Evolutionary conservation across 2,797 vertebrate genomes (phyloP), one percentile per base, ranked within the genome.

Genomic region (Eidolon dupreanum): DNA sequence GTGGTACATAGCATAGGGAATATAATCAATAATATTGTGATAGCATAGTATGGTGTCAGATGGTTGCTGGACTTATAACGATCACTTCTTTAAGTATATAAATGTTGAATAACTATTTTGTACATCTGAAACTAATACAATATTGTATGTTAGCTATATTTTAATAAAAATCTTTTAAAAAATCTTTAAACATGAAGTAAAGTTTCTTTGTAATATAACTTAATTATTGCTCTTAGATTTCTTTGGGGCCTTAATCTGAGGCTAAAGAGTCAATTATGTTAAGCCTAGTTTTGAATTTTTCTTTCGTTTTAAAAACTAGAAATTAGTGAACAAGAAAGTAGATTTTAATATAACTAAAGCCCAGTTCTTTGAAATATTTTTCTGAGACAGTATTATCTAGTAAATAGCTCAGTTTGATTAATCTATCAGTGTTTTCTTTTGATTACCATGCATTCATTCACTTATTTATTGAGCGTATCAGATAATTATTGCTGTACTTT

Each of bases 341-440:
- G 68, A 46, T 82, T 28, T 28, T n/a, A 53, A 41, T 87, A 20
- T 65, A 93, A 91, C 24, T 94, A 88, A 92, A 86, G 41, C 24
- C n/a, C 26, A 36, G 5, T 95, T 90, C 49, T 97, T 88, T 79
- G 41, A 93, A 87, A 68, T 83, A 51, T 75, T 97, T 96, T 93
- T 86, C 53, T 92, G 88, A 96, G 85, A 20, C 38, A 85, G 0
- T 90, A 63, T 94, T 92, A 90, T 55, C 20, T 88, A 82, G 28
- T 78, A 86, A 92, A 75, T 90, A 74, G 49, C 53, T 90, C 17
- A 88, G 2, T 89, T 95, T 97, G 38, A 49, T 90, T 68, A 92
- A 53, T 85, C 78, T 87, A 71, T 22, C n/a, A 73, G 43, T 57
- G 31, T 12, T 93, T 93, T 41, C 55, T 71, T 94, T 93, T 92